Base-by-base conservation (phyloP, 1,140 invertebrate species). In the Tachypleus tridentatus region DNA sequence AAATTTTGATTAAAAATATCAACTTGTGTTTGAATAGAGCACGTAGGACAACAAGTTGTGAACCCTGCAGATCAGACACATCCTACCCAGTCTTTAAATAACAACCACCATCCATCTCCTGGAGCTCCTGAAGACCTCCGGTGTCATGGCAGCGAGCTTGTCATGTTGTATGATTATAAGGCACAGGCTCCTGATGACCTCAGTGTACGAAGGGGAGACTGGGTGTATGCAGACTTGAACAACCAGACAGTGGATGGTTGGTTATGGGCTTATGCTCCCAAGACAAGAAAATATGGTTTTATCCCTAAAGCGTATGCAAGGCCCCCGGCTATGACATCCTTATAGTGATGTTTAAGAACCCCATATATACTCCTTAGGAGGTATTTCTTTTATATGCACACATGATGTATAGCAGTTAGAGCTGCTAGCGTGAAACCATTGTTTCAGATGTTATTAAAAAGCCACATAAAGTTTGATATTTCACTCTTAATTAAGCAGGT, bases 91-190 rank as follows among this genome's bases (percentile, higher is more conserved):
- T 29, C 29, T 29, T 29, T 29, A 29, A 29, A 29, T 29, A 29
- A 29, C 29, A 29, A 29, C 53, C 58, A 60, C 58, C 58, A 11
- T 11, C 7, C 29, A 8, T 50, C 11, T 51, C 11, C 59, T 50
- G 67, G 69, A 51, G 64, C 70, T 63, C 73, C 67, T 58, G 73
- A 73, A n/a, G 73, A 73, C 62, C 70, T 73, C 29, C 77, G 85
- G 11, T 88, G 86, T 74, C 86, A 87, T 72, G 90, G 90, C 58
- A 91, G 90, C 3, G 92, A 96, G 76, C 80, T 95, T 71, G 89
- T 96, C 58, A 92, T 95, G 84, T 80, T 95, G 4, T 94, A 95
- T 72, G 91, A 95, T 81, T 96, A 94, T 77, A 93, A 94, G 60
- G 91, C 91, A 56, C 89, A 94, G 81, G 91, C 90, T 52, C 87